phyloP scores from a whole-genome alignment of 2,888 invertebrate genomes.

The Meghimatium bilineatum region DNA sequence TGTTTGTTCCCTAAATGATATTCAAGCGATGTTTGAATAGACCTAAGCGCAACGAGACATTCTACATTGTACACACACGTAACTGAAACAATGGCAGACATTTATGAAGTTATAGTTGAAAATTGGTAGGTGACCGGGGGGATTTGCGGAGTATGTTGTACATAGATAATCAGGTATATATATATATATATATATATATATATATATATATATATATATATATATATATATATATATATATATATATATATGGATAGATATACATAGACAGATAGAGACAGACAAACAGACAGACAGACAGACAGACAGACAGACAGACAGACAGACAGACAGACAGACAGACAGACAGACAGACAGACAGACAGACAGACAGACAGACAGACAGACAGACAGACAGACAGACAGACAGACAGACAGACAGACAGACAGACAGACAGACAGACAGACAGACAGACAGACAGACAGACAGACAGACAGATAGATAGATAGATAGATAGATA shows the following conservation, averaged over 20 bases:
- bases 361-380: neutral
- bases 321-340: neutral
- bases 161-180: neutral
- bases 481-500: conserved; percentile 21
- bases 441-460: neutral
- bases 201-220: neutral
- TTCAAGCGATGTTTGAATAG: too few relatives aligned
- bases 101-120: neutral
- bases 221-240: neutral
- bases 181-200: neutral
- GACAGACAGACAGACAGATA: too few relatives aligned
- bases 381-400: neutral
- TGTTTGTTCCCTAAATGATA: too few relatives aligned
- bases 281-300: neutral
- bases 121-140: too few relatives aligned
- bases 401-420: neutral
- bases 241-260: neutral
- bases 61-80: too few relatives aligned
- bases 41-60: too few relatives aligned
- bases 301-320: neutral
- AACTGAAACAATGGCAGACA: neutral
- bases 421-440: neutral
- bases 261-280: neutral
- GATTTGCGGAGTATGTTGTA: neutral
- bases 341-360: neutral